Evolutionary conservation across 2,113 vertebrate species (phyloP).

Genomic region (Ceuthmochares aereus): DNA sequence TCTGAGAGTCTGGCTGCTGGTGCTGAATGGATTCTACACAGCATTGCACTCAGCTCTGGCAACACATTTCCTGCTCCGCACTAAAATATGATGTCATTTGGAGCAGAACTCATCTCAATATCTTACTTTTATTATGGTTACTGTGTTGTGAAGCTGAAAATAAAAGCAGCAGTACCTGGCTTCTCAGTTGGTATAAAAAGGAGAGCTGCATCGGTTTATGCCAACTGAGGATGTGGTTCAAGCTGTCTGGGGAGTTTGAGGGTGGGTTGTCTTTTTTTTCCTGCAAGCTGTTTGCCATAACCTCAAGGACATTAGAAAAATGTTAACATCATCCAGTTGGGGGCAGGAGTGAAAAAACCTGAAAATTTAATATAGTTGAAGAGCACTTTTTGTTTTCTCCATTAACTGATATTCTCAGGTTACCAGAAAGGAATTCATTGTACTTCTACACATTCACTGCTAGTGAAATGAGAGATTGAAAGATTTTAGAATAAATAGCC

Average conservation of each 20-base stretch:
- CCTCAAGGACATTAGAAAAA: conserved; percentile 20
- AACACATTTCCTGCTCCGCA: not conserved
- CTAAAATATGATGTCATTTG: conserved; percentile 28
- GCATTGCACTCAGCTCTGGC: not conserved
- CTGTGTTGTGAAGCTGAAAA: not conserved
- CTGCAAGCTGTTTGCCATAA: not conserved
- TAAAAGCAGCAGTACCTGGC: conserved; percentile 23
- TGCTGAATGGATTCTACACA: not conserved
- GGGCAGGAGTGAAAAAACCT: conserved; percentile 23
- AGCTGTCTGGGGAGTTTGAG: not conserved
- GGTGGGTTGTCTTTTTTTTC: not conserved
- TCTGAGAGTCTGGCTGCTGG: not conserved
- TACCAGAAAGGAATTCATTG: conserved; percentile 57
- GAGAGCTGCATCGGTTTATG: not conserved
- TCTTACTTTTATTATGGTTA: not conserved
- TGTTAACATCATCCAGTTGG: conserved; percentile 42
- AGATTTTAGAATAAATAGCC: conserved; percentile 1
- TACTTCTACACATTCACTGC: not conserved
- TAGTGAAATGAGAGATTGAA: conserved; percentile 25
- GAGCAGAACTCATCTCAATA: conserved; percentile 3
- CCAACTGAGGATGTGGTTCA: conserved; percentile 15
- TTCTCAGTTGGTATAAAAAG: conserved; percentile 1
- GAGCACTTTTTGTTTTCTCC: conserved; percentile 56
- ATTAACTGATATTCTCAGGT: conserved; percentile 63
- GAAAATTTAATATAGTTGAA: conserved; percentile 51